These are phyloP conservation scores for Orientallactaga bullata DNA, from an alignment of 2,113 vertebrate genomes.

Conservation along the genomic window DNA sequence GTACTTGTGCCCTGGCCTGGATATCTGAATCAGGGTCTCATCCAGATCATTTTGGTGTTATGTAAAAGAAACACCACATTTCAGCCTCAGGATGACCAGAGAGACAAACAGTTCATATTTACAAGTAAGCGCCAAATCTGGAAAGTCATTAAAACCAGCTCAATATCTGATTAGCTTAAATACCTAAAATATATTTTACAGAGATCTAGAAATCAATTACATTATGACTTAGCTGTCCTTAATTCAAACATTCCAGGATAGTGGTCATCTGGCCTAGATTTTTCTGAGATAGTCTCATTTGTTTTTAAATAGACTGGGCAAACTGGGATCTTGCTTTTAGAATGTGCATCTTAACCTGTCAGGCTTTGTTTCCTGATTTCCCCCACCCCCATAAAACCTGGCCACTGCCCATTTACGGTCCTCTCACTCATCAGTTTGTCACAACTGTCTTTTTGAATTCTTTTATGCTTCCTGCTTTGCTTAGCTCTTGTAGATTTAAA, in stretches of 20 bases:
- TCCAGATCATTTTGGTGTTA: background rate
- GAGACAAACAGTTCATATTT: background rate
- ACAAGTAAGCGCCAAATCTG: background rate
- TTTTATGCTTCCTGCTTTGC: background rate
- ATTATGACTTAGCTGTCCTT: background rate
- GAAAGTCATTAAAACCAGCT: background rate
- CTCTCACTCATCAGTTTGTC: background rate
- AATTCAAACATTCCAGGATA: background rate
- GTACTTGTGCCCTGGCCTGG: background rate
- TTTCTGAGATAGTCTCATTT: background rate
- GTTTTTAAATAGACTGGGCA: background rate
- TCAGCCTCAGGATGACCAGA: background rate
- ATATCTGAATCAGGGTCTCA: background rate
- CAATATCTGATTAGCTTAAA: background rate
- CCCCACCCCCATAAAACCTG: background rate
- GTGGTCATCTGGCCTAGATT: background rate
- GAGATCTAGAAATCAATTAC: background rate
- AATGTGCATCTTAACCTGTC: background rate
- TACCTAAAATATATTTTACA: background rate
- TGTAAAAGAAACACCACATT: background rate
- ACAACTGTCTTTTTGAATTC: slow-evolving; percentile 10
- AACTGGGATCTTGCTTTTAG: background rate
- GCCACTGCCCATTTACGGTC: background rate
- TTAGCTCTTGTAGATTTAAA: background rate
- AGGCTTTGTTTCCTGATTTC: background rate